These are phyloP conservation scores for Cheilosia grossa DNA, from an alignment of 2,888 invertebrate species.

Conservation along the genomic window DNA sequence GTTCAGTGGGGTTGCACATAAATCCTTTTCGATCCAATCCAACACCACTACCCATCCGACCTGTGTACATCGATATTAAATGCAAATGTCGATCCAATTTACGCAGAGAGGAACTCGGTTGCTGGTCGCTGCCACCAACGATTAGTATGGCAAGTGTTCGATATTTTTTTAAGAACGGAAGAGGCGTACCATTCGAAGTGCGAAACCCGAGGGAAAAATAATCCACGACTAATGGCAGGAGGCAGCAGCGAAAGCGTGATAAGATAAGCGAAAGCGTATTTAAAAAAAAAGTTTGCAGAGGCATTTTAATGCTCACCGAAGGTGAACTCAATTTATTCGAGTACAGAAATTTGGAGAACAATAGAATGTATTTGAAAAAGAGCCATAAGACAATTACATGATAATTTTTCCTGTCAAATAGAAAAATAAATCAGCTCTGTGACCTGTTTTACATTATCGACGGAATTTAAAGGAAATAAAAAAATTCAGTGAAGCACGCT, in stretches of 20 bases:
- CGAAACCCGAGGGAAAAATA: background rate
- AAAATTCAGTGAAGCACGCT: no score
- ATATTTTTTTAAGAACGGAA: constrained; percentile 17
- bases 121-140: background rate
- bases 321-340: background rate
- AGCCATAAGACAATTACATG: background rate
- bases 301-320: background rate
- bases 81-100: constrained; percentile 20
- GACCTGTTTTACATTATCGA: no score
- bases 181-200: background rate
- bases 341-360: background rate
- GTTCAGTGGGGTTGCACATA: background rate
- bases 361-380: background rate
- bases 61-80: constrained; percentile 4
- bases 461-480: background rate
- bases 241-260: background rate
- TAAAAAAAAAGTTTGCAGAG: background rate
- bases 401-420: background rate
- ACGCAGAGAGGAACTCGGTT: constrained; percentile 2
- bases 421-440: background rate
- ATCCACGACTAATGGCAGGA: background rate
- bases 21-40: constrained; percentile 7
- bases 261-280: background rate
- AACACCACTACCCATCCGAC: background rate
- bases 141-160: constrained; percentile 4